A percentile compares a stretch with the other conserved stretches of the same genome.
Conservation (phyloP, 2,888 invertebrate species). For the Sipha maydis region DNA sequence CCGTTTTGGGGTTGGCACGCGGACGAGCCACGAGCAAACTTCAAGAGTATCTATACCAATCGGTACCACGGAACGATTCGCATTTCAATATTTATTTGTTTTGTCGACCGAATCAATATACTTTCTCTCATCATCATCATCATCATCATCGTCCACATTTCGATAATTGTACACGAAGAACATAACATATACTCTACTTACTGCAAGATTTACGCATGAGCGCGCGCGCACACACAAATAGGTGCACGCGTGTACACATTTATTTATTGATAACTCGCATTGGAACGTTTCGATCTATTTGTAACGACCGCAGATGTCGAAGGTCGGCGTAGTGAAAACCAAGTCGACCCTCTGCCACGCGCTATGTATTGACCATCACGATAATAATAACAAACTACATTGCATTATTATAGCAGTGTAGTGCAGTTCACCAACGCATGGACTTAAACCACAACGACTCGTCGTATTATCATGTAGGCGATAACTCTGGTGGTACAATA, state of each 20-base stretch:
- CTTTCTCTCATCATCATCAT: constrained; percentile 15
- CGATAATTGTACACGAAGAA: neutral
- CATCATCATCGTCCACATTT: neutral
- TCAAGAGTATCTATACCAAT: neutral
- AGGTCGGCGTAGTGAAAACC: constrained; percentile 31
- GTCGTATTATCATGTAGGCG: neutral
- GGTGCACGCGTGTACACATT: neutral
- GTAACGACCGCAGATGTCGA: constrained; percentile 30
- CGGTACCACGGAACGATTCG: constrained; percentile 5
- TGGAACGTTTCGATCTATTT: constrained; percentile 31
- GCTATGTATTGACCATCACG: constrained; percentile 20
- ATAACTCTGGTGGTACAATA: constrained; percentile 7
- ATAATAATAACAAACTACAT: constrained; percentile 23
- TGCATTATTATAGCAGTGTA: neutral
- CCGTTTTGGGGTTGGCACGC: constrained; percentile 4
- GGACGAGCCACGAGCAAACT: neutral
- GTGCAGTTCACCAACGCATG: neutral
- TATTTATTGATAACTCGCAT: neutral
- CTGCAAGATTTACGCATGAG: too few relatives aligned
- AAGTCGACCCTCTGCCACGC: neutral
- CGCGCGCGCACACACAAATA: too few relatives aligned
- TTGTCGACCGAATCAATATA: constrained; percentile 34
- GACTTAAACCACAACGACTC: neutral
- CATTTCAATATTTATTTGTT: constrained; percentile 37
- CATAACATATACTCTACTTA: neutral